Evolutionary conservation across 1,140 invertebrate genomes (phyloP).

Genomic region (Micrasema minimum): DNA sequence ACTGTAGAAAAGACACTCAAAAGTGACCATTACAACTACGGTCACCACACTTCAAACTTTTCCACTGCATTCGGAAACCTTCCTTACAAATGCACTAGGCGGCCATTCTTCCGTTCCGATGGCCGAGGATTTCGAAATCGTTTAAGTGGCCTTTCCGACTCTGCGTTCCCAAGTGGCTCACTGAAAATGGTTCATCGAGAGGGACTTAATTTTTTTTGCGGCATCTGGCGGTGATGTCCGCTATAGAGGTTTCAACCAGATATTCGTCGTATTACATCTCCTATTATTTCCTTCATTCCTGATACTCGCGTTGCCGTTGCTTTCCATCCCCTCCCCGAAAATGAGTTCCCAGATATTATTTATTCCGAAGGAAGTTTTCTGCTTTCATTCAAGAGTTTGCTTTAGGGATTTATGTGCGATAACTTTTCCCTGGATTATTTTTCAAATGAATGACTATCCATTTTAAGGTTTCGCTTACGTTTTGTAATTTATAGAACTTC

Average conservation of each 20-base stretch:
- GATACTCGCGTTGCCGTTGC: constrained; percentile 21
- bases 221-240: constrained; percentile 49
- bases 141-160: constrained; percentile 24
- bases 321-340: not conserved
- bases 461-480: too few species aligned
- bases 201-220: constrained; percentile 42
- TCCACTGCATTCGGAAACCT: constrained; percentile 28
- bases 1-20: not conserved
- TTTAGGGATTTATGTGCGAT: too few species aligned
- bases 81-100: constrained; percentile 26
- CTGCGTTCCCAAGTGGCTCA: constrained; percentile 39
- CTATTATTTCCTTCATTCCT: constrained; percentile 44
- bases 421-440: too few species aligned
- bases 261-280: constrained; percentile 46
- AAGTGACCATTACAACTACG: constrained; percentile 16
- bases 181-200: constrained; percentile 41
- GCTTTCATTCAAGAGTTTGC: not conserved
- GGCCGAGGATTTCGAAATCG: constrained; percentile 22
- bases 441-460: too few species aligned
- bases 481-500: too few species aligned
- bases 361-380: constrained; percentile 4
- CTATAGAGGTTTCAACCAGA: constrained; percentile 29
- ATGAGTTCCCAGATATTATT: constrained; percentile 11
- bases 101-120: constrained; percentile 9
- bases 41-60: constrained; percentile 41